These are phyloP conservation scores for Miltochrista miniata DNA, from an alignment of 2,888 invertebrate genomes.

Conservation along the genomic window DNA sequence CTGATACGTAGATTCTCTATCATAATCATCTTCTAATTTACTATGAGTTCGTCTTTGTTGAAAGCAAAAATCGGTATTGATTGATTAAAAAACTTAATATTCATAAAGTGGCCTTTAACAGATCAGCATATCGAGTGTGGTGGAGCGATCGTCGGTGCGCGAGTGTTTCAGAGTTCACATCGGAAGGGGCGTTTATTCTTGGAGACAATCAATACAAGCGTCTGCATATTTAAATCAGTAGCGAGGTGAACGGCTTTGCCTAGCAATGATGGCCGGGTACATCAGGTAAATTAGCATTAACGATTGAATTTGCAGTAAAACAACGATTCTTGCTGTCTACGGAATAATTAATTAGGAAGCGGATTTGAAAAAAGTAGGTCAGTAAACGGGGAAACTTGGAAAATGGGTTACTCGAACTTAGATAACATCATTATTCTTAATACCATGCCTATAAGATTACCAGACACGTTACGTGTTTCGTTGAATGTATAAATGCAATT, in stretches of 20 bases:
- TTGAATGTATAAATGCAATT: too few relatives aligned
- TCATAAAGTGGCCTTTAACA: constrained; percentile 33
- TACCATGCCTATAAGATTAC: too few relatives aligned
- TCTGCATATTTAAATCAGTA: constrained; percentile 79
- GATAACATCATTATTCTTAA: too few relatives aligned
- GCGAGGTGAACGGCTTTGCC: constrained; percentile 55
- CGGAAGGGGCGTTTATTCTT: constrained; percentile 71
- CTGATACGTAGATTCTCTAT: too few relatives aligned
- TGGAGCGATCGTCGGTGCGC: constrained; percentile 35
- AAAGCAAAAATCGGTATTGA: neutral
- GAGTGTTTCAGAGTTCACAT: constrained; percentile 47
- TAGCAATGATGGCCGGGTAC: constrained; percentile 30
- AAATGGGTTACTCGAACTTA: too few relatives aligned
- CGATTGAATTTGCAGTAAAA: neutral
- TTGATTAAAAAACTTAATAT: constrained; percentile 8
- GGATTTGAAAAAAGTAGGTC: too few relatives aligned
- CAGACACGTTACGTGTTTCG: too few relatives aligned
- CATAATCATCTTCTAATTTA: too few relatives aligned
- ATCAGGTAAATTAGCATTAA: constrained; percentile 12
- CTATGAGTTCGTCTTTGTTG: neutral
- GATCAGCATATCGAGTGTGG: constrained; percentile 23
- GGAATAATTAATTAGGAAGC: too few relatives aligned
- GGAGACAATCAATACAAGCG: constrained; percentile 77
- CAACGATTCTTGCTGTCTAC: neutral
- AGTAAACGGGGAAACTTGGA: too few relatives aligned